These are phyloP conservation scores for Mola mola DNA, from an alignment of 2,113 vertebrate species.

Conservation along the genomic window DNA sequence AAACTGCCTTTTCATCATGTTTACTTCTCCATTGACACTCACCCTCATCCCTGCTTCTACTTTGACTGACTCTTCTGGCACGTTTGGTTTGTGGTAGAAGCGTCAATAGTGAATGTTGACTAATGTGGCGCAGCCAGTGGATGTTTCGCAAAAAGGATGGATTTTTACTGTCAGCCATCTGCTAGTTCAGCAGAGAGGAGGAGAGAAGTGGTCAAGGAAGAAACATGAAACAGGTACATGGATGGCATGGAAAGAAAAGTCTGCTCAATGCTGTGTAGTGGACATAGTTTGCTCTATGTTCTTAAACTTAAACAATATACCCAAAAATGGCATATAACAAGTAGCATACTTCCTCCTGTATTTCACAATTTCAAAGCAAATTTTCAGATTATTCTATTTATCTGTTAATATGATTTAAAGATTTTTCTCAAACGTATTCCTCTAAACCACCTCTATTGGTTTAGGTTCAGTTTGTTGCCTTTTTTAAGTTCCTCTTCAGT, in stretches of 20 bases:
- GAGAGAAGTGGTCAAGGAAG: background rate
- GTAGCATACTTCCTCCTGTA: background rate
- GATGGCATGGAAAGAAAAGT: background rate
- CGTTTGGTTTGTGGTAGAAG: background rate
- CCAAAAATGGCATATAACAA: background rate
- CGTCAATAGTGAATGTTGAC: constrained; percentile 1
- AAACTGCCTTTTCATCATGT: constrained; percentile 1
- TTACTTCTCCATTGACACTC: constrained; percentile 16
- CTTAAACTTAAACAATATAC: too few species aligned
- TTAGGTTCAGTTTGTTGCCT: too few species aligned
- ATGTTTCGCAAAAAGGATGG: constrained; percentile 1
- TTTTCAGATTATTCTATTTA: background rate
- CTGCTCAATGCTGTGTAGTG: background rate
- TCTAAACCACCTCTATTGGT: background rate
- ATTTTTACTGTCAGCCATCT: constrained; percentile 8
- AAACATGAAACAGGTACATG: background rate
- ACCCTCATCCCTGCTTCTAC: background rate
- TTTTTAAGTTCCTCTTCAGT: too few species aligned
- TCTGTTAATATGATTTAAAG: background rate
- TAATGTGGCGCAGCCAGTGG: background rate
- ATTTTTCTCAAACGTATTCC: background rate
- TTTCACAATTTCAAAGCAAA: background rate
- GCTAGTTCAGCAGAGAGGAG: constrained; percentile 8
- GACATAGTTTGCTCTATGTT: background rate
- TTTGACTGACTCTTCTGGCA: background rate